A percentile compares a stretch with the other conserved stretches of the same genome.
These are phyloP conservation scores for Allophyes oxyacanthae DNA, from an alignment of 2,888 invertebrate species.

Conservation along the genomic window DNA sequence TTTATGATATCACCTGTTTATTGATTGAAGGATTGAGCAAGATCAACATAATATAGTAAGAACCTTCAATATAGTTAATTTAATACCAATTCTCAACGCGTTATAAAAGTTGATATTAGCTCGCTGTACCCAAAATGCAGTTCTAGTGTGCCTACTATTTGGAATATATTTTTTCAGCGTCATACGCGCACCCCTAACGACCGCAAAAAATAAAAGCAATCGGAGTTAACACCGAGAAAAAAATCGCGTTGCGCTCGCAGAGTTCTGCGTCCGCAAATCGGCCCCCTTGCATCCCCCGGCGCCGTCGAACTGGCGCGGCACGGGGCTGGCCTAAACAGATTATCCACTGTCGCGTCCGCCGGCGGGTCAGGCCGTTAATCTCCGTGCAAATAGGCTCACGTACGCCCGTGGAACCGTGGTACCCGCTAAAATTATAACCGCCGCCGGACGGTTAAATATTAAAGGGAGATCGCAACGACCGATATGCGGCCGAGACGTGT, in stretches of 20 bases:
- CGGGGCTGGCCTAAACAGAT: slow-evolving; percentile 70
- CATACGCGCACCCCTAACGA: slow-evolving; percentile 6
- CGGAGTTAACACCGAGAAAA: slow-evolving; percentile 10
- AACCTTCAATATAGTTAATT: too few species aligned
- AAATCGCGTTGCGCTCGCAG: slow-evolving; percentile 11
- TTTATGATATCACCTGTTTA: neutral
- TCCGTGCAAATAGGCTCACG: slow-evolving; percentile 81
- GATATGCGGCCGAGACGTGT: slow-evolving; percentile 60
- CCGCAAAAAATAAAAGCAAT: slow-evolving; percentile 20
- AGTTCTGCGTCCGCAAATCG: slow-evolving; percentile 46
- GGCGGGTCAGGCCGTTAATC: slow-evolving; percentile 75
- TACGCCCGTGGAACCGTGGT: slow-evolving; percentile 60
- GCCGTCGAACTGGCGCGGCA: slow-evolving; percentile 30
- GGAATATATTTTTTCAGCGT: slow-evolving; percentile 1
- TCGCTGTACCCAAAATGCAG: neutral
- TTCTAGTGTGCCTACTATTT: neutral
- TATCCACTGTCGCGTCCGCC: slow-evolving; percentile 65
- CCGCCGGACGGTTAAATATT: slow-evolving; percentile 62
- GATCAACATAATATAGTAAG: too few species aligned
- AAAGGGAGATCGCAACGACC: slow-evolving; percentile 58
- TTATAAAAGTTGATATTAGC: neutral
- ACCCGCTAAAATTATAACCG: slow-evolving; percentile 69
- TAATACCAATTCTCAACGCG: too few species aligned
- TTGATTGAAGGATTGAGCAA: neutral
- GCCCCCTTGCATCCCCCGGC: slow-evolving; percentile 50